These are phyloP conservation scores for Epirrita christyi DNA, from an alignment of 2,888 invertebrate species.

Conservation along the genomic window DNA sequence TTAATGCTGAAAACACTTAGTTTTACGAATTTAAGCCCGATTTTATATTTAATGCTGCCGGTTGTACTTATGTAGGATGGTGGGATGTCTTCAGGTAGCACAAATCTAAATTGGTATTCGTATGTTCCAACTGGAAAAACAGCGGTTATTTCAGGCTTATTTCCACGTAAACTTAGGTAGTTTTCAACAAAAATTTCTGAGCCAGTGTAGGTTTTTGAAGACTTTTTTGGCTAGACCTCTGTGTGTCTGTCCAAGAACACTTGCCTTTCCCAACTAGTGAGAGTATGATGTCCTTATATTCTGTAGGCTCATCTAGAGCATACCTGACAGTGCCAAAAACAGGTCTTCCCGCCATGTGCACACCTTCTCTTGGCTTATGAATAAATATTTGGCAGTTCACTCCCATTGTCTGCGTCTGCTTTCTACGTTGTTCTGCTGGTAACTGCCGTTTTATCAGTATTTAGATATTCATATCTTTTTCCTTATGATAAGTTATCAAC, in stretches of 20 bases:
- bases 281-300: constrained; percentile 39
- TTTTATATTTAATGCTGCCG: constrained; percentile 37
- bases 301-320: constrained; percentile 39
- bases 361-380: constrained; percentile 30
- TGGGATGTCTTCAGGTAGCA: constrained; percentile 42
- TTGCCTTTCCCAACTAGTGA: constrained; percentile 43
- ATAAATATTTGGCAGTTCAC: constrained; percentile 46
- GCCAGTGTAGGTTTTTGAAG: constrained; percentile 25
- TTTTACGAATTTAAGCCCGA: constrained; percentile 37
- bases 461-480: too few relatives aligned
- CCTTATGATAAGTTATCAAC: too few relatives aligned
- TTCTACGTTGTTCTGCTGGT: background rate
- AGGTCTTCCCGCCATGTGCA: constrained; percentile 36
- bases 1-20: constrained; percentile 34
- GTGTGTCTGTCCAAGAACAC: constrained; percentile 34
- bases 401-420: constrained; percentile 38
- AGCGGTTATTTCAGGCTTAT: constrained; percentile 7
- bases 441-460: constrained; percentile 1
- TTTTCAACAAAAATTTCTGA: constrained; percentile 38
- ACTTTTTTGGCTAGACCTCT: background rate
- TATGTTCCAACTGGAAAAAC: constrained; percentile 26
- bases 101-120: constrained; percentile 38
- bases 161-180: constrained; percentile 30
- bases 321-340: constrained; percentile 45
- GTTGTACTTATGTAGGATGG: constrained; percentile 36